A percentile compares a stretch with the other conserved stretches of the same genome.
phyloP scores from a whole-genome alignment of 1,140 invertebrate species.

The Paraescarpia echinospica region DNA sequence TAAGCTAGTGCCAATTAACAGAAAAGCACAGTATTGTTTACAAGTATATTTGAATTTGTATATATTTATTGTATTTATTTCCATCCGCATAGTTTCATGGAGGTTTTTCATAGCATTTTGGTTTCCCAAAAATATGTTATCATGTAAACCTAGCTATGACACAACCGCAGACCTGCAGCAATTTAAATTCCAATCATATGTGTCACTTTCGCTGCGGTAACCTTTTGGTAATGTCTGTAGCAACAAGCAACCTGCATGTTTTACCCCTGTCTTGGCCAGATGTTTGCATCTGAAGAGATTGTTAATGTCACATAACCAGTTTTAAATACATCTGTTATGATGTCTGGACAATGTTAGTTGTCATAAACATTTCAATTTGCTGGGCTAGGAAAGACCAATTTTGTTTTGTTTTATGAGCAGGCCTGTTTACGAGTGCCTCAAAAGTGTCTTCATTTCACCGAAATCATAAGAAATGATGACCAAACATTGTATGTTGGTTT shows the following conservation, averaged over 20 bases:
- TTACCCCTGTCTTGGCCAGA: not conserved
- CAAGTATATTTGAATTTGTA: not conserved
- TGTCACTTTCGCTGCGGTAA: not conserved
- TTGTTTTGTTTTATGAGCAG: not conserved
- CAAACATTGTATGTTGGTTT: not conserved
- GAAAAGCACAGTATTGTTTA: not conserved
- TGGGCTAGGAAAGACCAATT: not conserved
- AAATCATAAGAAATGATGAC: too few relatives aligned
- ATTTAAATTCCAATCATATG: not conserved
- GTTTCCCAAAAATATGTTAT: not conserved
- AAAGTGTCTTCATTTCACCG: too few relatives aligned
- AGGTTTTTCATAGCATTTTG: not conserved
- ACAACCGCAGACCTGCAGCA: not conserved
- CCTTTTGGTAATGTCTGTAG: not conserved
- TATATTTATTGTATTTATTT: conserved; percentile 7
- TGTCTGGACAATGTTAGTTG: not conserved
- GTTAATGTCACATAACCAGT: not conserved
- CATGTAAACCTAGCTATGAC: not conserved
- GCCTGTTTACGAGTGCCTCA: too few relatives aligned
- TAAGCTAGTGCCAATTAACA: not conserved
- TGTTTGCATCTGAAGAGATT: not conserved
- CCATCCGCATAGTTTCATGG: not conserved
- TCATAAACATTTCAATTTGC: not conserved
- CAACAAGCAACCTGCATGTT: not conserved
- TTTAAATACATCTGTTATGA: not conserved